Percentiles rank a stretch among this genome's conserved stretches.
These are phyloP conservation scores for Limonius californicus DNA, from an alignment of 1,140 invertebrate genomes.

Conservation along the genomic window DNA sequence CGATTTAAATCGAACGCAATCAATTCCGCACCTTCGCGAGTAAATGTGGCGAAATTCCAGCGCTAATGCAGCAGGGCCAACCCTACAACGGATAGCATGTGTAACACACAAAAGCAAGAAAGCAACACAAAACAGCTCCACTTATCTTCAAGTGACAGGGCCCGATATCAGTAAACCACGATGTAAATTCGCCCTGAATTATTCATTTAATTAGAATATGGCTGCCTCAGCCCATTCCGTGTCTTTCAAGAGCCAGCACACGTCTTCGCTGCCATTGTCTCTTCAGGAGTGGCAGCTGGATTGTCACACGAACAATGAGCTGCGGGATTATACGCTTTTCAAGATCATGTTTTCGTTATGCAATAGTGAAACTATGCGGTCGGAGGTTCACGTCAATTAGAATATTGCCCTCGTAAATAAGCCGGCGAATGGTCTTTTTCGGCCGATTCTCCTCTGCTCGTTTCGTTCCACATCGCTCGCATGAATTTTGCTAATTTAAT, in stretches of 20 bases:
- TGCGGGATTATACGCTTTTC: neutral
- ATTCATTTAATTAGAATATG: constrained; percentile 31
- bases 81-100: too few species aligned
- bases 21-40: neutral
- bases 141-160: constrained; percentile 22
- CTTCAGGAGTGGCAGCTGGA: neutral
- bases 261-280: neutral
- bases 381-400: neutral
- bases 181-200: constrained; percentile 25
- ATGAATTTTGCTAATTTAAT: too few species aligned
- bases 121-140: constrained; percentile 11
- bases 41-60: neutral
- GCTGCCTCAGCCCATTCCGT: constrained; percentile 14
- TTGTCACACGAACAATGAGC: constrained; percentile 5
- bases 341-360: constrained; percentile 4
- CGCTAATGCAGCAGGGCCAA: neutral
- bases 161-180: constrained; percentile 21
- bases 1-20: neutral
- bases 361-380: neutral
- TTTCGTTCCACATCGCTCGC: too few species aligned
- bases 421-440: too few species aligned
- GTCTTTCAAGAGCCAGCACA: constrained; percentile 7
- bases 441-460: too few species aligned
- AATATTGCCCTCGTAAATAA: neutral
- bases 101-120: constrained; percentile 12